phyloP scores from a whole-genome alignment of 2,888 invertebrate species.

The Chelonus formosanus region DNA sequence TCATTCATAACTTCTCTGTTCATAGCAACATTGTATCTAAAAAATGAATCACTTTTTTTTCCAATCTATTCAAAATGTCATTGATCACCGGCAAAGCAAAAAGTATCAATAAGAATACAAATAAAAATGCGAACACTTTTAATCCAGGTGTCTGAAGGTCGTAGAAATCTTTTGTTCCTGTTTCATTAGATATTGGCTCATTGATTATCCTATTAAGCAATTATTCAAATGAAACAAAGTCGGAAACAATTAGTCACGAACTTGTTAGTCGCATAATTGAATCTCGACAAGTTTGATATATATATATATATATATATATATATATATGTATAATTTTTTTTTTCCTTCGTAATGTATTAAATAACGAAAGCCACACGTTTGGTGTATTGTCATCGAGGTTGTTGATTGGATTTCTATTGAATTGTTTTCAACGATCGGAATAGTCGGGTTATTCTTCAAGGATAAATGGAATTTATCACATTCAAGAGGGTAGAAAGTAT shows the following conservation, averaged over 20 bases:
- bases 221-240: constrained; percentile 52
- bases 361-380: constrained; percentile 4
- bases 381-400: constrained; percentile 36
- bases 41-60: too few relatives aligned
- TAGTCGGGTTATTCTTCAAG: too few relatives aligned
- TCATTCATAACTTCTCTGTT: too few relatives aligned
- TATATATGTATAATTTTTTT: constrained; percentile 2
- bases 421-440: constrained; percentile 42
- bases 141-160: too few relatives aligned
- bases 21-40: too few relatives aligned
- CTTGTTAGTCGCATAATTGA: constrained; percentile 50
- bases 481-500: too few relatives aligned
- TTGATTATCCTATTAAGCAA: constrained; percentile 42
- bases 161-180: neutral
- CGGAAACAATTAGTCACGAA: constrained; percentile 56
- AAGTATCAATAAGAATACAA: too few relatives aligned
- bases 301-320: neutral
- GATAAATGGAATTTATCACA: too few relatives aligned
- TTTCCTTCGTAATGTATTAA: neutral
- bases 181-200: constrained; percentile 11
- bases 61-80: too few relatives aligned
- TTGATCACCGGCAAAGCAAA: too few relatives aligned
- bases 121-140: too few relatives aligned
- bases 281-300: constrained; percentile 34
- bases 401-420: constrained; percentile 45